Base-by-base conservation (phyloP, 2,113 vertebrate genomes). In the Damaliscus lunatus region DNA sequence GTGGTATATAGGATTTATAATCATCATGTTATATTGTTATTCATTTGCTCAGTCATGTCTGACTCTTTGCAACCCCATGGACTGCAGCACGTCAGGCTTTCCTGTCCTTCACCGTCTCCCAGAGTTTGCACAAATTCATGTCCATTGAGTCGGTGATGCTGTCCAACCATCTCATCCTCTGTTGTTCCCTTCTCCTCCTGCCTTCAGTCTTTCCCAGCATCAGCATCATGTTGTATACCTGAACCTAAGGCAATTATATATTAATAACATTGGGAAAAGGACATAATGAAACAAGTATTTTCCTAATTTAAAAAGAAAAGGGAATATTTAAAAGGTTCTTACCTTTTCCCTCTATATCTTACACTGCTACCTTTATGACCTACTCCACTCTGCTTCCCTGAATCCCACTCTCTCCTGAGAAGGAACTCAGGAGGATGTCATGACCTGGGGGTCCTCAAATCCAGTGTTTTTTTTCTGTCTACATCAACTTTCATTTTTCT, bases 281-380 rank as follows among this genome's bases (percentile, higher is more conserved):
- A 12, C 53, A 29, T 50, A 62, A 33, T 85, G 81, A 90, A 53
- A 77, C 36, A 52, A 7, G 25, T n/a, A 29, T 57, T 82, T 82
- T 3, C 48, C 52, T 1, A n/a, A 53, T 55, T 43, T 23, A 29
- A 16, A 40, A 92, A 40, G n/a, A 31, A 64, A 80, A 29, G 10
- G 48, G 50, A 67, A 19, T 23, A 64, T 67, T 91, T 23, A 6
- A 19, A 40, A 48, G 11, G 11, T 6, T 21, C 43, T 59, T 33
- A 2, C 14, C 2, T 43, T 31, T 71, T 53, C 48, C 23, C 23
- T 19, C 46, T 1, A 0, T 83, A 5, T 80, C 40, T 19, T 53
- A 1, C 14, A 2, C 21, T 2, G 1, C 43, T 9, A 3, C 77
- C 12, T 25, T 7, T 13, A 3, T 12, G 9, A 36, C 33, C 31